Evolutionary conservation across 2,113 vertebrate genomes (phyloP).

Genomic region (Zapus hudsonius): DNA sequence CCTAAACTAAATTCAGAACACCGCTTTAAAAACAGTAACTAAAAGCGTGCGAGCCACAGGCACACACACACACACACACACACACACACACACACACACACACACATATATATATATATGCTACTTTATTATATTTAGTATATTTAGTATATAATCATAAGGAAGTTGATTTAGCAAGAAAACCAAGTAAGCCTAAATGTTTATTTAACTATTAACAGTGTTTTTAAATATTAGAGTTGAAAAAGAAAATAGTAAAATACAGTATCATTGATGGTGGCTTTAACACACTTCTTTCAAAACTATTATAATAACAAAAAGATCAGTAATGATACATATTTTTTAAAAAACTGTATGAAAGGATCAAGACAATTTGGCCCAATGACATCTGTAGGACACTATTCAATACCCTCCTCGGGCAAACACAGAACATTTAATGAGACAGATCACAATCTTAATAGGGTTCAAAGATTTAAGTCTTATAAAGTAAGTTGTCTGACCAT

Average conservation of each 20-base stretch:
- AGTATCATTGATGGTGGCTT: not conserved
- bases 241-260: not conserved
- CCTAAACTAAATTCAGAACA: not conserved
- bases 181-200: not conserved
- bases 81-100: too few relatives aligned
- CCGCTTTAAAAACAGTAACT: not conserved
- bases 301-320: not conserved
- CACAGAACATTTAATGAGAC: not conserved
- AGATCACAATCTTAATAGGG: not conserved
- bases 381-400: not conserved
- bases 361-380: not conserved
- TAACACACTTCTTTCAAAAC: not conserved
- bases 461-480: not conserved
- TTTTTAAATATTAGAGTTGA: not conserved
- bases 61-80: too few relatives aligned
- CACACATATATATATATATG: too few relatives aligned
- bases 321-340: constrained; percentile 14
- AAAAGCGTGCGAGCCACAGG: too few relatives aligned
- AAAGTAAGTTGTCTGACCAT: not conserved
- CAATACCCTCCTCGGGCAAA: not conserved
- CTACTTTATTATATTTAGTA: too few relatives aligned
- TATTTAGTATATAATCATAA: not conserved
- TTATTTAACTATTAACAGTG: not conserved
- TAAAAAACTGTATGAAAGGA: too few relatives aligned
- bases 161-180: not conserved